Conservation (phyloP, 1,140 invertebrate species). For the Batillaria attramentaria region DNA sequence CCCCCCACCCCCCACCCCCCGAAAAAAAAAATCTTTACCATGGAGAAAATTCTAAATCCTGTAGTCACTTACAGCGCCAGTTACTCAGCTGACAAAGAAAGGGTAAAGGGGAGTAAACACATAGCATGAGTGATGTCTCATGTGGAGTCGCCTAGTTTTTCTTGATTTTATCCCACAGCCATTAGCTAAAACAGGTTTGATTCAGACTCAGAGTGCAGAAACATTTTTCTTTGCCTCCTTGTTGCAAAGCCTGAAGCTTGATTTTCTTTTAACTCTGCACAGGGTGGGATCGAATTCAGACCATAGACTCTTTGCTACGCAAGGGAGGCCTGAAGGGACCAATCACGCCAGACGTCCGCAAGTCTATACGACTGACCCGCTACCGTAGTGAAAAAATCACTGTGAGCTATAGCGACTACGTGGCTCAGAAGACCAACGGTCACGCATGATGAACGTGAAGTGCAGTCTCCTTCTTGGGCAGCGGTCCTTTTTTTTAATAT, state of each 20-base stretch:
- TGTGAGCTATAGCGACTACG: conserved; percentile 86
- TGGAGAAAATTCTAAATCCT: no score
- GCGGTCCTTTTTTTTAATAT: no score
- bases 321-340: conserved; percentile 96
- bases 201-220: no score
- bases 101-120: no score
- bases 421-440: conserved; percentile 60
- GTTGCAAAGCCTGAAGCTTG: neutral
- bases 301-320: conserved; percentile 95
- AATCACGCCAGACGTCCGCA: conserved; percentile 89
- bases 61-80: no score
- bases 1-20: no score
- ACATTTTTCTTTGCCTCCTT: neutral
- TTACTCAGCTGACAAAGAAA: no score
- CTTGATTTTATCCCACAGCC: no score
- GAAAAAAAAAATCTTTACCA: no score
- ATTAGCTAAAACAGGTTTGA: no score
- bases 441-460: conserved; percentile 43
- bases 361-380: conserved; percentile 92
- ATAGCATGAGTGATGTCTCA: no score
- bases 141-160: no score
- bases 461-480: conserved; percentile 28
- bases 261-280: conserved; percentile 44
- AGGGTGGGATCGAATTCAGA: conserved; percentile 82
- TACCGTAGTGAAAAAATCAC: conserved; percentile 87